These are phyloP conservation scores for Leptinotarsa lineolata DNA, from an alignment of 1,140 invertebrate species.

Conservation along the genomic window DNA sequence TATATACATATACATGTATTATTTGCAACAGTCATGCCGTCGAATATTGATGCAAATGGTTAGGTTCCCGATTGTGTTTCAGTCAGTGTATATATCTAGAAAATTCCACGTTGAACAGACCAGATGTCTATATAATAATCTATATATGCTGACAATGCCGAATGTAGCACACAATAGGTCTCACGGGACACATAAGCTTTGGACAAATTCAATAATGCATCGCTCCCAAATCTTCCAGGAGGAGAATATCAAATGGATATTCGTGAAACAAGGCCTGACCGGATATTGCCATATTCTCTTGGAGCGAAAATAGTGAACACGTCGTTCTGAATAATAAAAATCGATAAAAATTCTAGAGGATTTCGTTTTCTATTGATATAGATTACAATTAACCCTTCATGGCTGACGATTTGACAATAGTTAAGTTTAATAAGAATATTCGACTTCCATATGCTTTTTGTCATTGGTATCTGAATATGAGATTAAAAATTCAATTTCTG, in stretches of 20 bases:
- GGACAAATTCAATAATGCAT: constrained; percentile 58
- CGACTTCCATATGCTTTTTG: too few relatives aligned
- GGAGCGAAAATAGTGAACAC: constrained; percentile 48
- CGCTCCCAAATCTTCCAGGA: constrained; percentile 41
- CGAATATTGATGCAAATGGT: constrained; percentile 39
- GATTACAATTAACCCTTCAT: not conserved
- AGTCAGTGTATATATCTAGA: constrained; percentile 54
- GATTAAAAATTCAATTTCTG: too few relatives aligned
- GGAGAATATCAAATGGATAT: constrained; percentile 34
- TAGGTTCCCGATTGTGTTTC: constrained; percentile 36
- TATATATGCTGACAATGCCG: constrained; percentile 58
- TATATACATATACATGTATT: too few relatives aligned
- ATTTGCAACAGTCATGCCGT: constrained; percentile 18
- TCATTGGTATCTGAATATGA: too few relatives aligned
- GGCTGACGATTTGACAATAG: not conserved
- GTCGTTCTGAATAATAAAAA: constrained; percentile 44
- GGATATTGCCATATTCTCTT: constrained; percentile 40
- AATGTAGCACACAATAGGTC: constrained; percentile 50
- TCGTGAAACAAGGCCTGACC: constrained; percentile 27
- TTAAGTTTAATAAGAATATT: too few relatives aligned
- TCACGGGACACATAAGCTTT: constrained; percentile 52
- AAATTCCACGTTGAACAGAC: constrained; percentile 54
- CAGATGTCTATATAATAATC: constrained; percentile 59
- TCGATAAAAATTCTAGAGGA: constrained; percentile 35
- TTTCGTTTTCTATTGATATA: not conserved